Base-by-base conservation (phyloP, 2,888 invertebrate genomes). In the Drosophila barbarae region DNA sequence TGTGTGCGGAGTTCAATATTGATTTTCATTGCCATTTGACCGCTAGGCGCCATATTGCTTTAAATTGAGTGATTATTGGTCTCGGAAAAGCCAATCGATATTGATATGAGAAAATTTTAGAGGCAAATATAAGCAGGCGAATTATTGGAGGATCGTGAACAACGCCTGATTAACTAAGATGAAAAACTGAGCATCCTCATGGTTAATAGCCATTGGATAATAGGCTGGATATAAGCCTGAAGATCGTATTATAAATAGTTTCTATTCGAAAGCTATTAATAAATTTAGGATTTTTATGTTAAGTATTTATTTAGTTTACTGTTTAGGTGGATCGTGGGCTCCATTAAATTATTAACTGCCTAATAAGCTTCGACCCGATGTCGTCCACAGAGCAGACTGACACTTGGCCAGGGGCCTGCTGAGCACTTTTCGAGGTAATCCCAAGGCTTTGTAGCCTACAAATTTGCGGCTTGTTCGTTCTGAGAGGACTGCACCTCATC, bases 21-120 rank as follows among this genome's bases (percentile, higher is more conserved):
- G 82, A 84, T 85, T 85, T 82, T 75, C 71, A 81, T 85, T 81
- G 71, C 84, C 76, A 74, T 86, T 86, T 86, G 86, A 86, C 87
- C 86, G 86, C 87, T 86, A 87, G 87, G 88, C 87, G 87, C 88
- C 88, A 74, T 84, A 73, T 82, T 79, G 75, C 82, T 69, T 82
- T 69, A 63, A 75, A 84, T 83, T 85, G 82, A 85, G 77, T 81
- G 83, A 82, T 85, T 83, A 75, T 71, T 54, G 65, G 28, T 30
- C 52, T 65, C 44, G 51, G 26, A 35, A 36, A 35, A 67, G 39
- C 57, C 50, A 65, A 38, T 47, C 13, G 61, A 59, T 67, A 73
- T 81, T 77, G 71, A 77, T 84, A 85, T 84, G 73, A 65, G 76
- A 77, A 84, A 57, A 41, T 34, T n/a, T 38, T 39, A 23, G 32